Base-by-base conservation (phyloP, 2,113 vertebrate species). In the Heteronetta atricapilla region DNA sequence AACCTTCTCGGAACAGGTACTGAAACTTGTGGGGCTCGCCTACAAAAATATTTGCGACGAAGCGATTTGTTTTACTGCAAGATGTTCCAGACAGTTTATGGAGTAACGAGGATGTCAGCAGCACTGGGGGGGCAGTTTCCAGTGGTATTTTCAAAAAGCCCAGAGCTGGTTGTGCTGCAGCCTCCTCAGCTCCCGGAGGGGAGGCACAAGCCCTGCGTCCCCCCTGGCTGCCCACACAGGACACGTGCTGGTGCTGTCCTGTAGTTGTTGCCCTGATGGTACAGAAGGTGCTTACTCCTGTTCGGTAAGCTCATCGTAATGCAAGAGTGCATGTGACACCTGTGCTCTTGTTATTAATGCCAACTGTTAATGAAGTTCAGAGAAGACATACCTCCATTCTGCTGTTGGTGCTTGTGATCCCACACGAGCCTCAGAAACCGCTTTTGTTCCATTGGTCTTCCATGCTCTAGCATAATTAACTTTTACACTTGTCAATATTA, bases 171-270 rank as follows among this genome's bases (percentile, higher is more conserved):
- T 68, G 73, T 31, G 33, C n/a, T 42, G 11, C 46, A 36, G 5
- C 21, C 18, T 33, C 60, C 17, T 59, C 19, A 3, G 5, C 29
- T 38, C 34, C 58, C 9, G 52, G 28, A 74, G 68, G 8, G 19
- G 31, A 76, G 76, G 26, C 38, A 40, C 16, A 38, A 56, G 28
- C 28, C 70, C 22, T 0, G 20, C 1, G 7, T 13, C 23, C 13
- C 1, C 12, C 28, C 60, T 11, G 23, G 11, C 20, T 7, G 6
- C 48, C 48, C 55, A 4, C 34, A 4, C 34, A 15, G 13, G 28
- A 20, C 63, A 23, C 17, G 2, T 6, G 2, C 13, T 3, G 40
- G 22, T 7, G 8, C 55, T 3, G 34, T 8, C 25, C 2, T 46
- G 14, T 10, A 1, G 14, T 55, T 40, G n/a, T 33, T 16, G 34